phyloP scores from a whole-genome alignment of 1,140 invertebrate species.

The Neodiprion lecontei region DNA sequence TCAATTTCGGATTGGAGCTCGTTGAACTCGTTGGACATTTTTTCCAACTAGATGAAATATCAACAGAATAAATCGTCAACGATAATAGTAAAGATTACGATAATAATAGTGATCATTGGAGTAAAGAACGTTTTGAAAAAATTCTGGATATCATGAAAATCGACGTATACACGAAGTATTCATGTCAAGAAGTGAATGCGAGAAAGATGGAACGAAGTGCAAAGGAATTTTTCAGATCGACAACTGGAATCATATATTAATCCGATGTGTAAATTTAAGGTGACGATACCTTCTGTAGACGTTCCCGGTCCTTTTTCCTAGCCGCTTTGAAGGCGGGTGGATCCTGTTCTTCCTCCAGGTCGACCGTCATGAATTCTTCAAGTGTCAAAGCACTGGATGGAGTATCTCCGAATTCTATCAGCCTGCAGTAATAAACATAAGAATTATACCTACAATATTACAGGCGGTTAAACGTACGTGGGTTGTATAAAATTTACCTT shows the following conservation, averaged over 20 bases:
- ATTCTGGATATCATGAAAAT: background rate
- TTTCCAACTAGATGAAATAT: conserved; percentile 42
- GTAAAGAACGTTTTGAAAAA: conserved; percentile 13
- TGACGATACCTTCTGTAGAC: conserved; percentile 71
- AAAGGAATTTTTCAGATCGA: background rate
- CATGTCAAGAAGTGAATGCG: background rate
- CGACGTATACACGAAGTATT: conserved; percentile 7
- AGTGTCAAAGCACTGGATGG: conserved; percentile 86
- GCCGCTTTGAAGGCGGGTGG: conserved; percentile 93
- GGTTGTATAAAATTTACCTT: conserved; percentile 62
- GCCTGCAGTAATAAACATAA: conserved; percentile 56
- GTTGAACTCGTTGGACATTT: conserved; percentile 66
- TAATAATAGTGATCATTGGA: conserved; percentile 7
- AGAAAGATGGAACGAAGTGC: background rate
- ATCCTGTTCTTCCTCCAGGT: conserved; percentile 96
- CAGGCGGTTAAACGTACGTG: background rate
- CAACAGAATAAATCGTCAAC: too few relatives aligned
- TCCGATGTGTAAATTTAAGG: background rate
- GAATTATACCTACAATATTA: background rate
- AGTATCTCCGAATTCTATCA: conserved; percentile 96
- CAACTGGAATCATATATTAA: conserved; percentile 18
- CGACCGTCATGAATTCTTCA: conserved; percentile 97
- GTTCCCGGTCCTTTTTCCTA: conserved; percentile 84
- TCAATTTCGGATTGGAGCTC: conserved; percentile 80
- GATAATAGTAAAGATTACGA: background rate